phyloP scores from a whole-genome alignment of 2,888 invertebrate genomes.

The Microctonus hyperodae region DNA sequence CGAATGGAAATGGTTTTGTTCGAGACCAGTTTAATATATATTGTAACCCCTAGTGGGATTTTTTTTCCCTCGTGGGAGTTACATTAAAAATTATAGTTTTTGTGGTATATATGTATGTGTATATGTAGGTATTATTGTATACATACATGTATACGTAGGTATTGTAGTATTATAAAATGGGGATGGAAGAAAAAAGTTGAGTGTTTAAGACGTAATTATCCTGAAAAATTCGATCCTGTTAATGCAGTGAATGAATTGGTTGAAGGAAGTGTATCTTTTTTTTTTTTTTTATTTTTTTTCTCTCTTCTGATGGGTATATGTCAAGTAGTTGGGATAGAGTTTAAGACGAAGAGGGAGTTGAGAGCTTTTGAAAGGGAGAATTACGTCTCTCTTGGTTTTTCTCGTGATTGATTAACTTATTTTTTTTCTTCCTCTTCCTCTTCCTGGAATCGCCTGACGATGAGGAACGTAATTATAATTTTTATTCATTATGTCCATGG shows the following conservation, averaged over 20 bases:
- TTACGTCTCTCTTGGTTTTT: conserved; percentile 32
- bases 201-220: conserved; percentile 28
- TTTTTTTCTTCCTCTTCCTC: conserved; percentile 37
- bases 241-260: conserved; percentile 28
- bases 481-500: conserved; percentile 58
- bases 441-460: conserved; percentile 42
- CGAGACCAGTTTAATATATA: conserved; percentile 39
- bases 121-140: no score
- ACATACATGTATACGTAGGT: no score
- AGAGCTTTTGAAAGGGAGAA: conserved; percentile 29
- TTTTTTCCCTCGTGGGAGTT: conserved; percentile 8
- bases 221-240: conserved; percentile 31
- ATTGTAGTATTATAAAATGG: no score
- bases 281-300: conserved; percentile 19
- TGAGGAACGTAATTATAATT: conserved; percentile 63
- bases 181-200: not conserved
- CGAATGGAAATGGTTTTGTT: conserved; percentile 56
- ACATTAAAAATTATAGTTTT: no score
- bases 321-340: not conserved
- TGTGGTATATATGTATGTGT: no score
- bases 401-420: conserved; percentile 63
- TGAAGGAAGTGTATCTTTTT: conserved; percentile 16
- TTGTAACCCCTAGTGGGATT: conserved; percentile 27
- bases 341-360: not conserved
- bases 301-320: not conserved